Evolutionary conservation across 2,888 invertebrate species (phyloP), one percentile per base, ranked within the genome.

Genomic region (Aphidius colemani): DNA sequence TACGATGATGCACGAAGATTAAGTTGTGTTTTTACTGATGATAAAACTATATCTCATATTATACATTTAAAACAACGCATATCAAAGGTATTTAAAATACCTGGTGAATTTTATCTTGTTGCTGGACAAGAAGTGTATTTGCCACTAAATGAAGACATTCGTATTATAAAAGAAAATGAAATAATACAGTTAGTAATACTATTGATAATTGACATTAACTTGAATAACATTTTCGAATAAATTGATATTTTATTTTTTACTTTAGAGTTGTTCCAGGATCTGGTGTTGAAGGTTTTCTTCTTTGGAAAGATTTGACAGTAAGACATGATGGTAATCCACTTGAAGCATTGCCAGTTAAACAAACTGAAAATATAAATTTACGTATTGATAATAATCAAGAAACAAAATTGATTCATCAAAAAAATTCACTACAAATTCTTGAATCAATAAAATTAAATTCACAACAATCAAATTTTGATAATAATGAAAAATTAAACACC

Each of bases 131-230:
- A 71, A 11, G 77, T 76, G 50, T 80, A 78, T 69, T 67, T 83
- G 50, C 82, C 83, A 3, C 75, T 80, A 3, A 72, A 67, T 11
- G 83, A 82, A 66, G 82, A 83, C 65, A 72, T 80, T 13, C 72
- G 73, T n/a, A 62, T 75, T n/a, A 59, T 78, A 39, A 68, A 74
- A 10, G 69, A 68, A 60, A 72, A 72, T 48, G 74, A 75, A 57
- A 59, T 69, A 55, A 65, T 76, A 40, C 65, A 69, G 75, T 75
- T 72, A 59, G 66, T 58, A 30, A 10, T 51, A 30, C 9, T 56
- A 7, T 11, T 51, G 13, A 53, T 39, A n/a, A 7, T 43, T 7
- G 7, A 13, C 1, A 10, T 9, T 18, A 43, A 40, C 11, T 13
- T 9, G 7, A 7, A 44, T 43, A 51, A 43, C 3, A n/a, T 45